A percentile compares a stretch with the other conserved stretches of the same genome.
Evolutionary conservation across 2,113 vertebrate genomes (phyloP).

Genomic region (Vireo altiloquus): DNA sequence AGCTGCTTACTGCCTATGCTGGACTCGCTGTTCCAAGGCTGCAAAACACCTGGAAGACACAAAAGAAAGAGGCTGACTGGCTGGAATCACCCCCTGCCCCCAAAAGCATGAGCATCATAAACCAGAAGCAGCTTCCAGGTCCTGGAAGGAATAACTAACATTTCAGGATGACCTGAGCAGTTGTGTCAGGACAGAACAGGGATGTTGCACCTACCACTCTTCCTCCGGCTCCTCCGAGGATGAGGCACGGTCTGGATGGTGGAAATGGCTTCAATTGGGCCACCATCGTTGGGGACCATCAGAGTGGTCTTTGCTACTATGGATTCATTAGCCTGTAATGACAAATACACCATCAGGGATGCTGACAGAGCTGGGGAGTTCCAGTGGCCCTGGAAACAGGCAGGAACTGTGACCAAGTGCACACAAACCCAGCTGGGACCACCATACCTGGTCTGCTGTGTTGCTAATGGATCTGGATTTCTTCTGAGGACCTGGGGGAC

Average conservation of each 20-base stretch:
- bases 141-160: accelerated
- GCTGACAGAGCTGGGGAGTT: too few relatives aligned
- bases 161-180: accelerated
- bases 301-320: constrained; percentile 93
- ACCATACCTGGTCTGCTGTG: constrained; percentile 77
- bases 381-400: background rate
- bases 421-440: background rate
- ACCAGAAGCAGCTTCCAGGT: background rate
- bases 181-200: background rate
- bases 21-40: constrained; percentile 87
- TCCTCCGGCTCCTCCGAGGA: constrained; percentile 81
- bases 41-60: constrained; percentile 73
- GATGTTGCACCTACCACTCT: constrained; percentile 73
- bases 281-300: constrained; percentile 86
- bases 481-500: constrained; percentile 83
- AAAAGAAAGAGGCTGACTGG: background rate
- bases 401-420: accelerated
- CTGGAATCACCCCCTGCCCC: background rate
- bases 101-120: background rate
- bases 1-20: constrained; percentile 71
- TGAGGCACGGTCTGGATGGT: constrained; percentile 91
- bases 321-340: constrained; percentile 86
- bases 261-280: constrained; percentile 90
- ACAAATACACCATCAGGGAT: background rate
- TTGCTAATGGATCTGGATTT: constrained; percentile 85